Conservation (phyloP, 1,140 invertebrate genomes). For the Danaus melanippus region DNA sequence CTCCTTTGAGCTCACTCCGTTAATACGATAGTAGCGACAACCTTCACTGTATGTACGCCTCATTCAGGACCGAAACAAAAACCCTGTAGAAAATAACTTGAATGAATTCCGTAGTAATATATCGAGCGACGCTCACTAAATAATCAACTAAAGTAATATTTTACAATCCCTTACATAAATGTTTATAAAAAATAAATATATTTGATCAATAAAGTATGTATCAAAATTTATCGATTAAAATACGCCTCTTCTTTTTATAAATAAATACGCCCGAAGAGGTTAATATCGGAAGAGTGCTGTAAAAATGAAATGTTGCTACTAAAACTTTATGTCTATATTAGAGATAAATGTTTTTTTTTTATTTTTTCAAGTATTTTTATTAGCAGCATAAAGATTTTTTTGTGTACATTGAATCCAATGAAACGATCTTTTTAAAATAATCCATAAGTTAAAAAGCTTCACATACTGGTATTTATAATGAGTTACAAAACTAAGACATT, state of each 20-base stretch:
- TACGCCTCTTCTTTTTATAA: not conserved
- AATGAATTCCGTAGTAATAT: slow-evolving; percentile 1
- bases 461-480: no score
- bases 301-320: slow-evolving; percentile 12
- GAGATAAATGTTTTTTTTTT: slow-evolving; percentile 4
- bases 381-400: no score
- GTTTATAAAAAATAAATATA: slow-evolving; percentile 1
- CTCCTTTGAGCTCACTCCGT: slow-evolving; percentile 33
- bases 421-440: no score
- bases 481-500: not conserved
- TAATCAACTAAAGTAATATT: no score
- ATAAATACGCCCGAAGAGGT: slow-evolving; percentile 8
- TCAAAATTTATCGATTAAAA: slow-evolving; percentile 1
- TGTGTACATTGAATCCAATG: no score
- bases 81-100: slow-evolving; percentile 7
- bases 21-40: slow-evolving; percentile 31
- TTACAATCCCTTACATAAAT: not conserved
- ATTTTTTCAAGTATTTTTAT: slow-evolving; percentile 3
- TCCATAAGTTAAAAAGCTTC: no score
- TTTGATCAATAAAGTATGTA: slow-evolving; percentile 2
- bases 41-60: slow-evolving; percentile 24
- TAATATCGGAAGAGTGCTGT: slow-evolving; percentile 14
- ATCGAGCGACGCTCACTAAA: no score
- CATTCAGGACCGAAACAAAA: slow-evolving; percentile 23
- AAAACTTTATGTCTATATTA: slow-evolving; percentile 17